These are phyloP conservation scores for Yponomeuta cagnagella DNA, from an alignment of 2,888 invertebrate species.

Conservation along the genomic window DNA sequence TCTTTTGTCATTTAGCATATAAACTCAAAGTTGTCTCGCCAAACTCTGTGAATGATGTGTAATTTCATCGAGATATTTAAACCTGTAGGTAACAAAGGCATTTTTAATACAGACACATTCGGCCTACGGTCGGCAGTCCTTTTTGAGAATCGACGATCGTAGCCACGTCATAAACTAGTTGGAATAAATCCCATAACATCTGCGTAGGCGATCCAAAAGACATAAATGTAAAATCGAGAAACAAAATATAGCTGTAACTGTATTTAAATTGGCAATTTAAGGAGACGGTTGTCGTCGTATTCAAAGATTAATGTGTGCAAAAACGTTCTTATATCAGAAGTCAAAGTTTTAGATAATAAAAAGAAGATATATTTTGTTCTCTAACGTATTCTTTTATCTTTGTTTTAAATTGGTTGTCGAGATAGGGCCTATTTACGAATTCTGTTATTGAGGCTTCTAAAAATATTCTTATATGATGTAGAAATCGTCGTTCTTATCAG, in stretches of 20 bases:
- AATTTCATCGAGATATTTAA: not conserved
- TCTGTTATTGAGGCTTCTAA: not conserved
- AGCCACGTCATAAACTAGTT: constrained; percentile 11
- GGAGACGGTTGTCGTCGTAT: constrained; percentile 34
- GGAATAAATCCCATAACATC: constrained; percentile 7
- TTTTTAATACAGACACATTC: not conserved
- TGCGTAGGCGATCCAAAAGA: constrained; percentile 35
- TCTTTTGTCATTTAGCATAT: not conserved
- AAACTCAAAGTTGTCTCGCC: not conserved
- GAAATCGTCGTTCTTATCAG: not conserved
- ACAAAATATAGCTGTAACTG: constrained; percentile 44
- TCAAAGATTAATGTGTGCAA: constrained; percentile 38
- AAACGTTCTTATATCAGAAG: constrained; percentile 18
- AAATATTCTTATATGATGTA: not conserved
- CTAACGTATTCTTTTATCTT: not conserved
- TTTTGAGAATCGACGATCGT: constrained; percentile 6
- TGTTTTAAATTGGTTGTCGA: not conserved
- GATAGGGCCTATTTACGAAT: not conserved
- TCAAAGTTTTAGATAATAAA: constrained; percentile 18
- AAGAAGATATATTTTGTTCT: constrained; percentile 1
- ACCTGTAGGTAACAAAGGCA: not conserved
- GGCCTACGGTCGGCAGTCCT: not conserved
- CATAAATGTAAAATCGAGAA: constrained; percentile 38
- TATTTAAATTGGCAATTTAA: constrained; percentile 61
- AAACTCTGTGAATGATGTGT: not conserved